Evolutionary conservation across 2,113 vertebrate genomes (phyloP).

Genomic region (Panurus biarmicus): DNA sequence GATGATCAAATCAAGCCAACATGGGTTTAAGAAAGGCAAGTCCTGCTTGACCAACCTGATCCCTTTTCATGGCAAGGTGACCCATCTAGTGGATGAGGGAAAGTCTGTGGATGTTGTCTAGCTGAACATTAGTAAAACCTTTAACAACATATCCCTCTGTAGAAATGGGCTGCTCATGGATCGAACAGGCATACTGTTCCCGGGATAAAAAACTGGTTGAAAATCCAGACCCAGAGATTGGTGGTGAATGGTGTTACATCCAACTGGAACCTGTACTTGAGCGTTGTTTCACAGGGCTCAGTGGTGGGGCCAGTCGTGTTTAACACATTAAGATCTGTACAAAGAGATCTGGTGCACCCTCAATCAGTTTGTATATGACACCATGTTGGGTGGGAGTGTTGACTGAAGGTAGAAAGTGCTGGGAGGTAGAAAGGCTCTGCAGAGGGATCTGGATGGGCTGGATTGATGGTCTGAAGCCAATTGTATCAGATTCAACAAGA

Average conservation of each 20-base stretch:
- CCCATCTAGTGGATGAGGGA: neutral
- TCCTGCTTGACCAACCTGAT: neutral
- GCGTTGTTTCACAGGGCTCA: neutral
- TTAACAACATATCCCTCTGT: neutral
- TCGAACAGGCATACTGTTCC: accelerated
- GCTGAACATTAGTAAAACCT: neutral
- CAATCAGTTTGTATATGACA: neutral
- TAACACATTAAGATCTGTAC: neutral
- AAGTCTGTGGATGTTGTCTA: neutral
- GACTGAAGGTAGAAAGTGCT: no score
- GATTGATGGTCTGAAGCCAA: neutral
- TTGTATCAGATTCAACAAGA: neutral
- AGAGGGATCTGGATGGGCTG: neutral
- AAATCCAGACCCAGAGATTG: neutral
- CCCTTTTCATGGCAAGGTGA: neutral
- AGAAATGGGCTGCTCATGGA: neutral
- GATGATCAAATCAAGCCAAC: neutral
- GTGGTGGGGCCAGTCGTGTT: accelerated
- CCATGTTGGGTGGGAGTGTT: neutral
- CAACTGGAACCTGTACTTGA: accelerated
- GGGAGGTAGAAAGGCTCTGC: neutral
- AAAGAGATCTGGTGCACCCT: neutral
- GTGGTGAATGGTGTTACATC: neutral
- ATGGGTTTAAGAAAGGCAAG: neutral
- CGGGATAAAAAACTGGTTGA: neutral